These are phyloP conservation scores for Muntiacus muntjak DNA, from an alignment of 2,113 vertebrate species.

Conservation along the genomic window DNA sequence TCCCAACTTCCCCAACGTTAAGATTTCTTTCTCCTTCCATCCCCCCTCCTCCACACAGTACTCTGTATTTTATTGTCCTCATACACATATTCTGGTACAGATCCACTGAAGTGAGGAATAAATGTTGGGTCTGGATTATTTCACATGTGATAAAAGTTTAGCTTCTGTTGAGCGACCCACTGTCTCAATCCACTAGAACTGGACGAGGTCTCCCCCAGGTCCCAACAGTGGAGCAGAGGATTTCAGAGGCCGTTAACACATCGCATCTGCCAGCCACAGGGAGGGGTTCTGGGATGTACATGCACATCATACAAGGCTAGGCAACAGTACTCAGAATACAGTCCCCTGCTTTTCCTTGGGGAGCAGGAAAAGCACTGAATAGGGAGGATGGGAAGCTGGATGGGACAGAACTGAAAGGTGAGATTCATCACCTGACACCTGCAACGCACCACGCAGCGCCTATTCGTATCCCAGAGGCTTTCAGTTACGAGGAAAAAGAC, in stretches of 20 bases:
- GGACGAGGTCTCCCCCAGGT: neutral
- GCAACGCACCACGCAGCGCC: rapidly evolving
- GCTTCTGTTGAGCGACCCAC: neutral
- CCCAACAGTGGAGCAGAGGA: neutral
- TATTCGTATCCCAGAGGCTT: neutral
- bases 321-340: neutral
- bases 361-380: neutral
- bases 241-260: neutral
- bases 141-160: neutral
- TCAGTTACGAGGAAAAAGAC: neutral
- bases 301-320: neutral
- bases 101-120: neutral
- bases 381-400: neutral
- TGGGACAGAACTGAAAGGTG: neutral
- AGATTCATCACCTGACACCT: neutral
- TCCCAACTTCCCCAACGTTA: neutral
- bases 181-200: neutral
- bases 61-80: neutral
- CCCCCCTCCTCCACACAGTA: neutral
- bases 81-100: neutral
- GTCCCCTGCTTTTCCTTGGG: neutral
- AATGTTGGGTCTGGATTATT: neutral
- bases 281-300: neutral
- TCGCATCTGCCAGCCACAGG: neutral
- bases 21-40: neutral